Base-by-base conservation (phyloP, 1,140 invertebrate genomes). In the Pachypsylla venusta region DNA sequence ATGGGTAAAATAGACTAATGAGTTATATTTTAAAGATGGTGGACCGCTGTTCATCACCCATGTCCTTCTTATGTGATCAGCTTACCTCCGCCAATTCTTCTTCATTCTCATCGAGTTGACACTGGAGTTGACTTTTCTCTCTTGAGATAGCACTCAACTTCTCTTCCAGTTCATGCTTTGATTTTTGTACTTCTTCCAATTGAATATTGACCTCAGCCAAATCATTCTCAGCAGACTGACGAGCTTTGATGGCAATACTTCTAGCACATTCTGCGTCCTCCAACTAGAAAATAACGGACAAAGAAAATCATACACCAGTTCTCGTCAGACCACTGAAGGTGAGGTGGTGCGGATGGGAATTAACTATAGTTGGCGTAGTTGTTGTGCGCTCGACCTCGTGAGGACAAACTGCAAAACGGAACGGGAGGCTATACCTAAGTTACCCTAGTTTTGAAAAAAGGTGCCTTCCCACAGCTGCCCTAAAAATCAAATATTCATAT, bases 181-280 rank as follows among this genome's bases (percentile, higher is more conserved):
- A 75, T 22, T 82, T 76, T 13, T 78, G 76, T 0, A 84, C 78
- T 68, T 93, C 90, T 55, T 95, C 91, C 1, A 93, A 73, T 58
- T 85, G 81, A 2, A 80, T 76, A 64, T 84, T 82, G 1, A 82
- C 78, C 64, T 92, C 88, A 19, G 79, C 76, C 22, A 89, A 70
- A 65, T 93, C 89, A 1, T 85, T 77, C 69, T 95, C 92, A 40
- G 82, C 77, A 1, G 82, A 75, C 67, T 92, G 85, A 59, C 85
- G 82, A 13, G 88, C 85, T 71, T 94, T 94, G 26, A 87, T 78
- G 0, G 90, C 89, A 25, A 84, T 78, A 0, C 82, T 79, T 39
- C 88, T 74, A 0, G 89, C 81, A 64, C 89, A 86, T 68, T 94
- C 89, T 1, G 88, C 78, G 70, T 96, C 92, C 68, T 96, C 92